phyloP scores from a whole-genome alignment of 2,113 vertebrate species.

The Eulemur rufifrons region DNA sequence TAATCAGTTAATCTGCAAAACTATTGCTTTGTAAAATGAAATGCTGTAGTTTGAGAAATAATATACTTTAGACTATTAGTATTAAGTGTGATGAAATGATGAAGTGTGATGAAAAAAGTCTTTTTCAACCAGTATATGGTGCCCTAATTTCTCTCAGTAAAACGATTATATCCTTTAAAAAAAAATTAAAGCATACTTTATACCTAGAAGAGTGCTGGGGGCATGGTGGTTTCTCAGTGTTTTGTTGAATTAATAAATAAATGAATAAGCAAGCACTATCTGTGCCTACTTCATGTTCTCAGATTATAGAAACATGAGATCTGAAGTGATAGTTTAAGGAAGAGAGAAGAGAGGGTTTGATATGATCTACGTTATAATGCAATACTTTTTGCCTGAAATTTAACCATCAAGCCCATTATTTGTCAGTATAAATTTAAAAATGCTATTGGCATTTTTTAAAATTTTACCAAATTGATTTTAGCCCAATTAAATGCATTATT shows the following conservation, averaged over 20 bases:
- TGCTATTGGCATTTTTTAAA: neutral
- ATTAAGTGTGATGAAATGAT: neutral
- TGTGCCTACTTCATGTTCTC: neutral
- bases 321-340: neutral
- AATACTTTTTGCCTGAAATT: neutral
- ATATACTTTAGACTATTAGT: neutral
- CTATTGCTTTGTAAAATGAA: neutral
- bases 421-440: neutral
- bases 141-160: neutral
- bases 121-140: neutral
- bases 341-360: neutral
- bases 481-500: neutral
- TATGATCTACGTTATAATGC: neutral
- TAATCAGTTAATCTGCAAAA: neutral
- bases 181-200: neutral
- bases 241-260: neutral
- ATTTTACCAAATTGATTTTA: neutral
- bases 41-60: neutral
- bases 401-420: neutral
- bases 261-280: fast-evolving
- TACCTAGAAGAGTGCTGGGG: neutral
- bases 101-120: neutral
- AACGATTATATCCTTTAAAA: neutral
- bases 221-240: neutral
- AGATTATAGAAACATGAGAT: neutral